Evolutionary conservation across 2,888 invertebrate species (phyloP), one percentile per base, ranked within the genome.

Genomic region (Galerucella calmariensis): DNA sequence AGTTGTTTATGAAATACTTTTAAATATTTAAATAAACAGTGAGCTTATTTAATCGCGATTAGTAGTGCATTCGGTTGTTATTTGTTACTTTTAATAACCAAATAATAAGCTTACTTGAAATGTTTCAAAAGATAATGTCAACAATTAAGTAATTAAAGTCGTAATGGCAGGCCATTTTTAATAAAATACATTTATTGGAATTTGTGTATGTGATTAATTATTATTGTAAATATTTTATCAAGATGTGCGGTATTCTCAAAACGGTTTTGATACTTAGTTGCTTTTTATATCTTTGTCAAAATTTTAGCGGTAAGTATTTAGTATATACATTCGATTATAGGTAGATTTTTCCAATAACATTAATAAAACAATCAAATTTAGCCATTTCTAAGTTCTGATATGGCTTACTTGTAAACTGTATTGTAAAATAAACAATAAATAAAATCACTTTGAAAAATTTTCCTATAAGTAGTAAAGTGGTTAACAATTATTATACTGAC

Each of bases 271-370:
- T 81, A 79, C 82, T 84, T 78, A 81, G 81, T 80, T 82, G 81
- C 77, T 77, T 85, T 78, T 79, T 85, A 81, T 84, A 83, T 81
- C 83, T 84, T 75, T 82, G 84, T 81, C 83, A 85, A 80, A 81
- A 83, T 77, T 81, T 83, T 79, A 79, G 81, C 81, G 85, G 86
- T 86, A 78, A 82, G 83, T 78, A 58, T 58, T 68, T 75, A 44
- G 56, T 14, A 44, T n/a, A 41, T 44, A 41, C 35, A 59, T 41
- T 41, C 12, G 11, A 51, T 44, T 44, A 14, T 12, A 12, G 20
- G 46, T 70, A 20, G 63, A 58, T 67, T 8, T 66, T 27, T 66
- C n/a, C 72, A 53, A 27, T 73, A 10, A 35, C 35, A 62, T 73
- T 56, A 69, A 69, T 53, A 53, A 56, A 35, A 12, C 9, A 46